A percentile compares a stretch with the other conserved stretches of the same genome.
Evolutionary conservation across 2,888 invertebrate genomes (phyloP).

Genomic region (Oegoconia quadripuncta): DNA sequence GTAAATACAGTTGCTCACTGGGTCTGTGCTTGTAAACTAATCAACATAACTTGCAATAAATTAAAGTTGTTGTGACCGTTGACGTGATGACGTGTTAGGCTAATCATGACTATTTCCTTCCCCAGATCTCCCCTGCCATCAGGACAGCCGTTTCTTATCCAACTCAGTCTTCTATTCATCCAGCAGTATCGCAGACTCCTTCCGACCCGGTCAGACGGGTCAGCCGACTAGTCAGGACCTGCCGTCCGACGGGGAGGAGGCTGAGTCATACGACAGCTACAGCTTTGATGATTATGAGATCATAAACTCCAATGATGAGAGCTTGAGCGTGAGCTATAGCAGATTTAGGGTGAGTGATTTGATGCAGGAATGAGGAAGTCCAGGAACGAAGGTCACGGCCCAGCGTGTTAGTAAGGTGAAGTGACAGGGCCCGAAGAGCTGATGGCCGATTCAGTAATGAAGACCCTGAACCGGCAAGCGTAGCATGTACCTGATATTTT

Average conservation of each 20-base stretch:
- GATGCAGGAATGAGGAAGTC: too few relatives aligned
- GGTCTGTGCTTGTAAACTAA: too few relatives aligned
- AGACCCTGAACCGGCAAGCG: too few relatives aligned
- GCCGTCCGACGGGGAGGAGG: conserved; percentile 59
- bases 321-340: conserved; percentile 32
- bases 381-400: too few relatives aligned
- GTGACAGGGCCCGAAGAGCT: too few relatives aligned
- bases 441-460: too few relatives aligned
- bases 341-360: conserved; percentile 30
- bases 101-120: neutral
- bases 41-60: too few relatives aligned
- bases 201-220: neutral
- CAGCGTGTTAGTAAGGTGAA: too few relatives aligned
- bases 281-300: conserved; percentile 68
- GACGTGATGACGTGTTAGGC: too few relatives aligned
- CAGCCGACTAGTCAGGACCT: conserved; percentile 13
- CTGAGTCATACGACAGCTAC: conserved; percentile 50
- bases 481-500: too few relatives aligned
- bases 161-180: conserved; percentile 57
- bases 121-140: conserved; percentile 67
- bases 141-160: conserved; percentile 53
- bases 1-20: too few relatives aligned
- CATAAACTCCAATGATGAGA: conserved; percentile 50
- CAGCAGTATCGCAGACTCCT: conserved; percentile 24
- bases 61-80: too few relatives aligned